Conservation (phyloP, 2,113 vertebrate species). For the Pollimyrus isidori region DNA sequence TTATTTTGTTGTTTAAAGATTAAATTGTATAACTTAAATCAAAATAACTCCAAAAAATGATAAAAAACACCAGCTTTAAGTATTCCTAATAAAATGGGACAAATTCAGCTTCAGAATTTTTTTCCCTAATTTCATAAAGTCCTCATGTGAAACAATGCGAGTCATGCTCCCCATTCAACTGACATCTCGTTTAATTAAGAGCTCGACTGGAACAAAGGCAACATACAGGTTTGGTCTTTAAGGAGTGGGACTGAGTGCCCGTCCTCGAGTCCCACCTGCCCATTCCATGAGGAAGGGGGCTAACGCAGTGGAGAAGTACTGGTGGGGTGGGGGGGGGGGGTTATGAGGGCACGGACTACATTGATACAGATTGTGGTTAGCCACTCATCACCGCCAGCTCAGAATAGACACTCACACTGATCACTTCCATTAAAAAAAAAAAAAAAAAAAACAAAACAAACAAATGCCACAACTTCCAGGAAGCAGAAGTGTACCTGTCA, state of each 20-base stretch:
- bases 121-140: background rate
- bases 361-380: background rate
- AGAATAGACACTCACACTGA: conserved; percentile 16
- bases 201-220: background rate
- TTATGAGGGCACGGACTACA: conserved; percentile 27
- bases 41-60: background rate
- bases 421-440: background rate
- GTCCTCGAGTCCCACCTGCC: conserved; percentile 46
- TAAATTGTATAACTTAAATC: background rate
- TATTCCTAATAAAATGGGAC: background rate
- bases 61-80: background rate
- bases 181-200: background rate
- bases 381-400: conserved; percentile 11
- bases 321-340: background rate
- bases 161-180: background rate
- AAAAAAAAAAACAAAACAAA: conserved; percentile 7
- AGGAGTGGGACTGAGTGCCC: background rate
- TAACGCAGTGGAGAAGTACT: conserved; percentile 1
- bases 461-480: background rate
- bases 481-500: background rate
- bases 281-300: conserved; percentile 22
- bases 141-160: background rate
- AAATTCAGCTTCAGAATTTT: background rate
- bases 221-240: background rate
- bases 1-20: background rate